These are phyloP conservation scores for Blastobasis adustella DNA, from an alignment of 2,888 invertebrate genomes.

Conservation along the genomic window DNA sequence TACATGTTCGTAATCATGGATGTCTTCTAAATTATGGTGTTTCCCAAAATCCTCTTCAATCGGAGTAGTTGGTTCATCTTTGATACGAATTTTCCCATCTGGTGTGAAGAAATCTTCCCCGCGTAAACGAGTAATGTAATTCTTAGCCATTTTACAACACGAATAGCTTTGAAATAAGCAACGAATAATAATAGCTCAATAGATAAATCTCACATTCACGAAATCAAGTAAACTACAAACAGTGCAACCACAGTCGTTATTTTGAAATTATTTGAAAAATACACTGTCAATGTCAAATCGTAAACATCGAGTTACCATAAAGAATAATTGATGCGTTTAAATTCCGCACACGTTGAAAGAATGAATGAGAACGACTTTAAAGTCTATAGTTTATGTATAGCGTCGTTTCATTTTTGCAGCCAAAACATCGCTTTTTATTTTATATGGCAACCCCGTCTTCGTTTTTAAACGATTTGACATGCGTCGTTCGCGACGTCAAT, in stretches of 20 bases:
- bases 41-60: conserved; percentile 50
- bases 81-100: conserved; percentile 33
- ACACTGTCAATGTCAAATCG: not conserved
- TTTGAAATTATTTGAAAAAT: not conserved
- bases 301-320: not conserved
- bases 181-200: not conserved
- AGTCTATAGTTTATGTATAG: no score
- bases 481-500: no score
- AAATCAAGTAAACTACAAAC: conserved; percentile 13
- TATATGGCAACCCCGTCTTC: no score
- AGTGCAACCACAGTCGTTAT: conserved; percentile 1
- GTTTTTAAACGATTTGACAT: no score
- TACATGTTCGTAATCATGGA: conserved; percentile 33
- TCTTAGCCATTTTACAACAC: conserved; percentile 41
- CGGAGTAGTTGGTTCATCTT: conserved; percentile 54
- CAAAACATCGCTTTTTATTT: no score
- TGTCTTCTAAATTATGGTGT: conserved; percentile 38
- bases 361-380: no score
- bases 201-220: not conserved
- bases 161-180: not conserved
- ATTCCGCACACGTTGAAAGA: no score
- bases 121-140: conserved; percentile 50
- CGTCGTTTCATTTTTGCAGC: no score
- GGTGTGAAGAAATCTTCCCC: conserved; percentile 51
- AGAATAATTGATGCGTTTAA: not conserved